Evolutionary conservation across 1,140 invertebrate genomes (phyloP), one percentile per base, ranked within the genome.

Genomic region (Matsumurasca onukii): DNA sequence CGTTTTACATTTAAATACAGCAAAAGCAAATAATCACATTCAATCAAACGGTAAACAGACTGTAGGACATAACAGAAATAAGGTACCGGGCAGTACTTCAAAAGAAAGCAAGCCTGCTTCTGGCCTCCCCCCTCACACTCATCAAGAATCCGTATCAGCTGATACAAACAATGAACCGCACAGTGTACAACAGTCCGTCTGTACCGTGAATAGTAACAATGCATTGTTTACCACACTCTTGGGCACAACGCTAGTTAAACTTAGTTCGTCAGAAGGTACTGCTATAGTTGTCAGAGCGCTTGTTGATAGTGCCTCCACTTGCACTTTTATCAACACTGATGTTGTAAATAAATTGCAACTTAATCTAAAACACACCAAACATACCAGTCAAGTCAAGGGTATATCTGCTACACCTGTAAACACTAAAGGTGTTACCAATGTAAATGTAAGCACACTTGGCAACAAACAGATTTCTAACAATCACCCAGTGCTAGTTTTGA

Each of bases 281-380:
- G 5, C 5, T n/a, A 52, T 22, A 15, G 49, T 52, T 52, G 49
- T 52, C 12, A 13, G 5, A 5, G 49, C 9, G 20, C 49, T 12
- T n/a, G 22, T 52, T 24, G 5, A 52, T 3, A 52, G 49, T 20
- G 9, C 49, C 3, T 52, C 49, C 22, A 52, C 39, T 12, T 45
- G 39, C 39, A 45, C 39, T 45, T 45, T 45, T 45, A 45, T 45
- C n/a, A 52, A 52, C 22, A 12, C 22, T 12, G 49, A 52, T 52
- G 49, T 52, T 52, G 49, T 52, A 52, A 52, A 52, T 52, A 52
- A 52, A 52, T 52, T 52, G 5, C 49, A 52, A 24, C 49, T 52
- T n/a, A 52, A 52, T 15, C 49, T 52, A 5, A 5, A 24, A 52
- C 3, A 52, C 22, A 15, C 49, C 3, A 45, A 45, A 52, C 9